Evolutionary conservation across 2,797 vertebrate species (phyloP).

Genomic region (Syncerus caffer): DNA sequence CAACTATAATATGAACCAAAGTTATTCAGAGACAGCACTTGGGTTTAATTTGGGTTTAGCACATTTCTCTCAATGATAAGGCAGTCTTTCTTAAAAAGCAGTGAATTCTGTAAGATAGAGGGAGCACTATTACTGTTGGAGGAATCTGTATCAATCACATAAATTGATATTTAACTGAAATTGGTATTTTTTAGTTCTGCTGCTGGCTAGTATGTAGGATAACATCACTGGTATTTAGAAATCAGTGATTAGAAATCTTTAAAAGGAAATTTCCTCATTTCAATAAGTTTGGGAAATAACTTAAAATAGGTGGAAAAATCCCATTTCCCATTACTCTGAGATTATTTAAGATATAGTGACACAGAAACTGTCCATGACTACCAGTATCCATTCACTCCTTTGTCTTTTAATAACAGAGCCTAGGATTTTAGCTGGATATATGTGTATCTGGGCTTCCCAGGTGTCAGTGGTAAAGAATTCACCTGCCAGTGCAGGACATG

Average conservation of each 20-base stretch:
- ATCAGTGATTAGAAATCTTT: background rate
- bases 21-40: background rate
- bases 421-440: background rate
- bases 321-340: background rate
- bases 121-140: background rate
- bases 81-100: background rate
- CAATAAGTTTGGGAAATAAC: background rate
- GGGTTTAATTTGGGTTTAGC: background rate
- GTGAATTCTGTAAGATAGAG: background rate
- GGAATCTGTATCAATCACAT: background rate
- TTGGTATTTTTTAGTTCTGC: background rate
- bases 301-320: background rate
- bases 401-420: background rate
- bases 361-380: background rate
- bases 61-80: background rate
- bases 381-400: background rate
- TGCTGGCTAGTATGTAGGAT: background rate
- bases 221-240: background rate
- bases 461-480: background rate
- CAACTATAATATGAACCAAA: background rate
- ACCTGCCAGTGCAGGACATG: background rate
- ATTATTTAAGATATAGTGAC: background rate
- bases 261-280: background rate
- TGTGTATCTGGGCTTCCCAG: background rate
- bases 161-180: background rate